Base-by-base conservation (phyloP, 2,888 invertebrate species). In the Allygus modestus region DNA sequence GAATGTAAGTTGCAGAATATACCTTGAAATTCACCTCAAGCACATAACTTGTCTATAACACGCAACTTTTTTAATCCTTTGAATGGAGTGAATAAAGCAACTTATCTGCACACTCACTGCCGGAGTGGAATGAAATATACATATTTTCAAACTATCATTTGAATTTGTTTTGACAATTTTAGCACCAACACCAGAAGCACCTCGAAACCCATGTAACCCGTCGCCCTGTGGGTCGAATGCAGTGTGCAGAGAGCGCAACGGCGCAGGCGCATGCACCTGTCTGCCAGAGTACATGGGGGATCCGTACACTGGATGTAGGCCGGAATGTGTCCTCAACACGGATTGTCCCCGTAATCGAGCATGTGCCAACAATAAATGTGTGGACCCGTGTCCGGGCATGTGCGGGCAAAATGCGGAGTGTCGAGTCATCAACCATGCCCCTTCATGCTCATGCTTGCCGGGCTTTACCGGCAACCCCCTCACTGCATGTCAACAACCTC, bases 201-300 rank as follows among this genome's bases (percentile, higher is more conserved):
- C 93, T 89, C 92, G 91, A 89, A 93, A 94, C 89, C 95, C 96
- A 87, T 96, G 96, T 90, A 93, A 94, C 90, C 95, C 95, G 87
- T 94, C 94, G 87, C 96, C 96, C 81, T 96, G 96, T 90, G 96
- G 96, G 87, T 92, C 95, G 84, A 96, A 96, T 91, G 94, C 96
- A 81, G 91, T 95, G 86, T 97, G 97, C 91, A 93, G 93, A 89
- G 95, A 95, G 91, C 92, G 92, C 88, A 94, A 94, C 89, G 94
- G 94, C 89, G 95, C 94, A 87, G 96, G 95, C 88, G 94, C 96
- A 87, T 96, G 96, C 90, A 91, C 93, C 88, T 96, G 96, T 90
- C 90, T 94, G 88, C 93, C 94, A 85, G 94, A 94, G 88, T 96
- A 95, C 90, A 93, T 93, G 87, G 96, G 96, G 79, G 95, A 96